Conservation (phyloP, 2,113 vertebrate species). For the Hippocampus guttulatus region DNA sequence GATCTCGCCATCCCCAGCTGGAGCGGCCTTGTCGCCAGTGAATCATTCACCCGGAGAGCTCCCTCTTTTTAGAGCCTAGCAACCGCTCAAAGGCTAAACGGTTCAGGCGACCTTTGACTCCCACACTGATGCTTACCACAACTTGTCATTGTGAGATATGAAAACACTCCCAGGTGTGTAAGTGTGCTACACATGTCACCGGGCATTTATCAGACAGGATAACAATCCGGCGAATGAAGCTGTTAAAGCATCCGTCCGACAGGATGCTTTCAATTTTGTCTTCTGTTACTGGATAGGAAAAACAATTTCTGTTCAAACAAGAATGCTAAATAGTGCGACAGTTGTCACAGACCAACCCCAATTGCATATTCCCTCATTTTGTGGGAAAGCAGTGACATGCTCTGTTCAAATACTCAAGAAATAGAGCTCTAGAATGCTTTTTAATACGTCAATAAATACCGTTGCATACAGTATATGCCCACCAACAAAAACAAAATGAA, state of each 20-base stretch:
- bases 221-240: neutral
- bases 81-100: constrained; percentile 35
- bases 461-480: too few relatives aligned
- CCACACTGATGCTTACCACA: constrained; percentile 22
- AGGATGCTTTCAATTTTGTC: neutral
- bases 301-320: neutral
- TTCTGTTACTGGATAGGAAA: neutral
- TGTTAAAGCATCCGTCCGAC: neutral
- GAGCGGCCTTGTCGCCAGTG: constrained; percentile 47
- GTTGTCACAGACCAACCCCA: too few relatives aligned
- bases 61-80: constrained; percentile 18
- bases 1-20: constrained; percentile 43
- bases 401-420: too few relatives aligned
- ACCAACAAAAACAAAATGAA: too few relatives aligned
- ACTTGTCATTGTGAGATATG: constrained; percentile 33
- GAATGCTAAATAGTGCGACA: neutral
- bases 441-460: too few relatives aligned
- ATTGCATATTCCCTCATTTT: too few relatives aligned
- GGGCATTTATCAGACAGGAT: neutral
- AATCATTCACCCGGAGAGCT: constrained; percentile 44
- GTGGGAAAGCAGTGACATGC: too few relatives aligned
- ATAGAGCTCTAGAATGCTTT: too few relatives aligned
- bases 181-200: constrained; percentile 19
- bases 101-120: constrained; percentile 24
- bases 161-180: constrained; percentile 28